Evolutionary conservation across 2,797 vertebrate species (phyloP).

Genomic region (Brachymystax lenok): DNA sequence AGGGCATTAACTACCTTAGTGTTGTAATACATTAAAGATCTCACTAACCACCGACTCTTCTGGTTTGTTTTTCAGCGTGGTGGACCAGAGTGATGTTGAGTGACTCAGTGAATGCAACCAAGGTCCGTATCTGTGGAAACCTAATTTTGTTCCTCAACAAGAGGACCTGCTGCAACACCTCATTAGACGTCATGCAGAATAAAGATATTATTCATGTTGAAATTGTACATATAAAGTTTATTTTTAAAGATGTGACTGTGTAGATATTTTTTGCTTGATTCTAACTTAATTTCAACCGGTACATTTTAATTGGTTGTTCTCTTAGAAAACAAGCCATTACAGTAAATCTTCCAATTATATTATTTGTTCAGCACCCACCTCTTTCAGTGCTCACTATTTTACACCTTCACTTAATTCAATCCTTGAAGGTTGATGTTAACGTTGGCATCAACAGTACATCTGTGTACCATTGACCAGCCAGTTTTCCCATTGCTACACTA

Average conservation of each 20-base stretch:
- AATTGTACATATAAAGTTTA: slow-evolving; percentile 61
- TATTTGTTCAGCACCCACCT: not conserved
- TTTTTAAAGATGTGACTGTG: too few species aligned
- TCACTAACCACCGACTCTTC: not conserved
- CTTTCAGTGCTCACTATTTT: not conserved
- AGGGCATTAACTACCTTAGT: not conserved
- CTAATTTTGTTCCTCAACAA: slow-evolving; percentile 48
- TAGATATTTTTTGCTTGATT: not conserved
- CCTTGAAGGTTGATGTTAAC: not conserved
- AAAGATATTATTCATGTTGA: slow-evolving; percentile 57
- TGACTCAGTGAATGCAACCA: slow-evolving; percentile 35
- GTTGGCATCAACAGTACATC: not conserved
- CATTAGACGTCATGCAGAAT: slow-evolving; percentile 52
- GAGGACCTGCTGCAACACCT: slow-evolving; percentile 48
- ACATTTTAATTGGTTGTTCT: slow-evolving; percentile 18
- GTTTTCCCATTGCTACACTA: not conserved
- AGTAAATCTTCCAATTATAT: not conserved
- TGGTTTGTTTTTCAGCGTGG: slow-evolving; percentile 67
- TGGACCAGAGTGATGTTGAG: slow-evolving; percentile 73
- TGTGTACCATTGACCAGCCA: not conserved
- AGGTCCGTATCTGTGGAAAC: slow-evolving; percentile 55
- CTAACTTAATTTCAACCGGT: not conserved
- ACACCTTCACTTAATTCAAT: not conserved
- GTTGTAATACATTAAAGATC: not conserved
- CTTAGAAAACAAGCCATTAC: slow-evolving; percentile 11